Conservation (phyloP, 2,113 vertebrate species). For the Cyprinodon brontotheroides region DNA sequence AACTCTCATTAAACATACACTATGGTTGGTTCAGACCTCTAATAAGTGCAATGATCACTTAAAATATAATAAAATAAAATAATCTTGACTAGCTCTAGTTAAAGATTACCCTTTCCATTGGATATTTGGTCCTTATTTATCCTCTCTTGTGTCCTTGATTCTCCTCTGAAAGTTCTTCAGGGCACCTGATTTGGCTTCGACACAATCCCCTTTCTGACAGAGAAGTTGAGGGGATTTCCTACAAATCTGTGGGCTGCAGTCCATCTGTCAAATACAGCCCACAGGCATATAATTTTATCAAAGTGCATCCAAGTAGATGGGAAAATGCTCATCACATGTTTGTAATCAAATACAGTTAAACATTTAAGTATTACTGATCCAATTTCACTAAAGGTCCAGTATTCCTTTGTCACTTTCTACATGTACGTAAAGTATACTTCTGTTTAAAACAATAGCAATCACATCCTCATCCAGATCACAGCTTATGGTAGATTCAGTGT, state of each 20-base stretch:
- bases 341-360: constrained; percentile 17
- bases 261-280: constrained; percentile 37
- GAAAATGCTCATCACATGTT: constrained; percentile 34
- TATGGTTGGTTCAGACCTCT: not conserved
- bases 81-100: constrained; percentile 27
- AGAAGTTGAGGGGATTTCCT: constrained; percentile 36
- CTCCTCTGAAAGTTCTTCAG: constrained; percentile 36
- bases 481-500: too few species aligned
- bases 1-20: too few species aligned
- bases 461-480: too few species aligned
- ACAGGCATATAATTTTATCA: constrained; percentile 26
- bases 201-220: constrained; percentile 45
- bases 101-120: constrained; percentile 32
- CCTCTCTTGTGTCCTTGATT: constrained; percentile 11
- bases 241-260: constrained; percentile 12
- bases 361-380: constrained; percentile 22
- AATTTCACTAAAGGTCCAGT: not conserved
- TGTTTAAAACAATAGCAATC: not conserved
- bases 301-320: constrained; percentile 24
- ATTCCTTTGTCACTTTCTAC: not conserved
- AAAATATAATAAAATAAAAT: too few species aligned
- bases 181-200: constrained; percentile 54
- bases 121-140: not conserved
- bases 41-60: too few species aligned
- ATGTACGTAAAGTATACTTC: not conserved